Evolutionary conservation across 1,140 invertebrate species (phyloP), one percentile per base, ranked within the genome.

Genomic region (Heliconius hermathena): DNA sequence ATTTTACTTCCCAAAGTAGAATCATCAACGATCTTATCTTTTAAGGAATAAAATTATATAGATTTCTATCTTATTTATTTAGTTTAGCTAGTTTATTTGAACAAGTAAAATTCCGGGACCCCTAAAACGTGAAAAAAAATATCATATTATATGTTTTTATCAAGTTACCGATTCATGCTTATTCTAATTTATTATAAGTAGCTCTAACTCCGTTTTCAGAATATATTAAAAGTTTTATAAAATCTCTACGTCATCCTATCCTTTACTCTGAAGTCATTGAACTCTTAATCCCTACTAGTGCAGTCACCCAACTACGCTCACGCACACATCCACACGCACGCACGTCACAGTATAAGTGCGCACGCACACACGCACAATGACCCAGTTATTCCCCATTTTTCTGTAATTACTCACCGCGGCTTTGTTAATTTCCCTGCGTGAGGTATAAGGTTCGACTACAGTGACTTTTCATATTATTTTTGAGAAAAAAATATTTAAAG

Each of bases 301-400:
- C 36, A 71, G 71, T 71, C 81, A 79, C 77, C 71, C 77, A 76
- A 70, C 49, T 77, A 81, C 66, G 72, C 78, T 77, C 77, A 86
- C 85, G 83, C 91, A 90, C 91, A 91, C 91, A 84, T 71, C 33
- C 84, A 81, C 88, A 85, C 77, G 85, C 83, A 82, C 90, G 89
- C 91, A 91, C 89, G 83, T 26, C 60, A 66, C 60, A 26, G 60
- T 16, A 11, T 66, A 66, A 66, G 3, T 16, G n/a, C 4, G 36
- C 77, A 86, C 85, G 83, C 91, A 90, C 91, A 91, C 91, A 84
- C 60, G 33, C 84, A 81, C 88, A 85, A 75, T 92, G 91, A 92
- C 91, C 91, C 79, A 92, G 86, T 86, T 92, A 90, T 89, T 83
- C 91, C 91, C 90, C 87, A 90, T 92, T 91, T 92, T 92, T 91